These are phyloP conservation scores for Coremacera marginata DNA, from an alignment of 2,888 invertebrate genomes.

Conservation along the genomic window DNA sequence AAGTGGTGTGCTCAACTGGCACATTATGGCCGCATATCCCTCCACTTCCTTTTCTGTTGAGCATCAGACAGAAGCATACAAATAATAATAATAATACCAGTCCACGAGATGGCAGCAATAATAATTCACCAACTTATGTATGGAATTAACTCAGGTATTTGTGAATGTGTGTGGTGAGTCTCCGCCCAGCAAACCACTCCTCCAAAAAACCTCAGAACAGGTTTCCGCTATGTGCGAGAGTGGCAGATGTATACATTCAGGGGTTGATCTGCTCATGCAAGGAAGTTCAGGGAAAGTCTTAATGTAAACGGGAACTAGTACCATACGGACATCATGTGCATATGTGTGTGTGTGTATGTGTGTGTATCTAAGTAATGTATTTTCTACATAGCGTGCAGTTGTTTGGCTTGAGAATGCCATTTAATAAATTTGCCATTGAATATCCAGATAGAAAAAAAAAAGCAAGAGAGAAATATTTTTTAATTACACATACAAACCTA, in stretches of 20 bases:
- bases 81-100: no score
- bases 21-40: no score
- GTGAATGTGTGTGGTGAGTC: conserved; percentile 7
- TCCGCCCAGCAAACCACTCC: conserved; percentile 25
- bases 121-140: conserved; percentile 3
- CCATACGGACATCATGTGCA: neutral
- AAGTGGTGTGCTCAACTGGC: no score
- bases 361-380: neutral
- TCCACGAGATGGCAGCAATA: neutral
- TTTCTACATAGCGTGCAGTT: neutral
- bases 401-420: conserved; percentile 3
- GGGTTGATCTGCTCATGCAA: conserved; percentile 24
- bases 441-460: neutral
- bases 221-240: conserved; percentile 15
- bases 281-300: neutral
- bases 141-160: neutral
- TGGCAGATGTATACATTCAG: conserved; percentile 14
- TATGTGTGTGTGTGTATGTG: neutral
- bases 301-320: neutral
- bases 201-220: neutral
- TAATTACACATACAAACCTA: no score
- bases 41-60: no score
- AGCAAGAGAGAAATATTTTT: no score
- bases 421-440: conserved; percentile 4
- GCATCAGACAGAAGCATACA: no score